Conservation (phyloP, 1,140 invertebrate species). For the Diorhabda elongata region DNA sequence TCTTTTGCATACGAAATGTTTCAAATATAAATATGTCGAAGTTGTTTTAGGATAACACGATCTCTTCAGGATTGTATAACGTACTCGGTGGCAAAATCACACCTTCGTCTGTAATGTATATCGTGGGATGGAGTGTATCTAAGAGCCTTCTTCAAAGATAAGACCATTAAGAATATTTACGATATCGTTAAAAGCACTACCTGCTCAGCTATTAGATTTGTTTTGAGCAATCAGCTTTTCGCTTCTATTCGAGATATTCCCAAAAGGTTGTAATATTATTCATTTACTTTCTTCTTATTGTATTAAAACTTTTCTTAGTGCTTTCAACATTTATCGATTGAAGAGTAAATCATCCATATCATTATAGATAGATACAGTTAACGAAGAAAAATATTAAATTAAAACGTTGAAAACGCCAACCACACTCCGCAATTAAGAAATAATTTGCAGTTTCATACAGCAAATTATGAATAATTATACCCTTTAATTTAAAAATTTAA, state of each 20-base stretch:
- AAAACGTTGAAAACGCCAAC: too few species aligned
- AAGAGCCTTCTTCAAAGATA: background rate
- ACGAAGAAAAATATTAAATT: too few species aligned
- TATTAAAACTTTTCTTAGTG: background rate
- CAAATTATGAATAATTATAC: too few species aligned
- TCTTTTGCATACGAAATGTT: too few species aligned
- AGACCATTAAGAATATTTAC: conserved; percentile 3
- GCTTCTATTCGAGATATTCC: background rate
- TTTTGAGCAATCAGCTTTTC: background rate
- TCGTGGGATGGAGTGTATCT: background rate
- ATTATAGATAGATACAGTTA: too few species aligned
- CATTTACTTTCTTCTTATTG: background rate
- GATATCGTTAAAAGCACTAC: background rate
- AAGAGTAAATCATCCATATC: too few species aligned
- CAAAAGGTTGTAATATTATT: conserved; percentile 1
- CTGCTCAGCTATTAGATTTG: conserved; percentile 2
- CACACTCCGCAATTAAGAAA: too few species aligned
- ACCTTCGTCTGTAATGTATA: background rate
- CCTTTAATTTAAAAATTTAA: too few species aligned
- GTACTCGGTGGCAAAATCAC: background rate
- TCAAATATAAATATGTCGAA: too few species aligned
- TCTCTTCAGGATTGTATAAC: background rate
- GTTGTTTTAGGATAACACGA: too few species aligned
- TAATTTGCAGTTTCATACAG: too few species aligned
- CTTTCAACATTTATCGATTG: too few species aligned